phyloP scores from a whole-genome alignment of 2,888 invertebrate species.

The Torymus auratus region DNA sequence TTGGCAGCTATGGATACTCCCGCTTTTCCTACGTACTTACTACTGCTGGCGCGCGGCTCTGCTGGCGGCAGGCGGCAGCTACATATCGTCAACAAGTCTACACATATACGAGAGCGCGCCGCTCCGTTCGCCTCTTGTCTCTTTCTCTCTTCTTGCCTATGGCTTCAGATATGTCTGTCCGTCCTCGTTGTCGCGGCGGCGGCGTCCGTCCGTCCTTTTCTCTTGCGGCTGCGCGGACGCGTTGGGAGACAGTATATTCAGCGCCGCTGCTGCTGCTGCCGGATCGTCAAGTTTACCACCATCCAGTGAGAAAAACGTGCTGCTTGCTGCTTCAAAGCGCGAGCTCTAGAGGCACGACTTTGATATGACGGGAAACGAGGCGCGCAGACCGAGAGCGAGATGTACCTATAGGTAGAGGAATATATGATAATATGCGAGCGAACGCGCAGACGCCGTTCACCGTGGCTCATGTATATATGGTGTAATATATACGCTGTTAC shows the following conservation, averaged over 20 bases:
- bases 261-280: not conserved
- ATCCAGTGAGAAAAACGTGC: slow-evolving; percentile 23
- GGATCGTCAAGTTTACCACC: slow-evolving; percentile 30
- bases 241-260: not conserved
- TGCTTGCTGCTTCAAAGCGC: no score
- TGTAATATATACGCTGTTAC: no score
- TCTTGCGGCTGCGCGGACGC: slow-evolving; percentile 31
- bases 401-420: no score
- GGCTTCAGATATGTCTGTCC: not conserved
- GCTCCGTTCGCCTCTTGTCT: slow-evolving; percentile 1
- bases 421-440: no score
- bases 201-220: not conserved
- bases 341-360: no score
- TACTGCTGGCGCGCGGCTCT: not conserved
- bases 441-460: slow-evolving; percentile 36
- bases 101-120: no score
- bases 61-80: not conserved
- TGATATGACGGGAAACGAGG: no score
- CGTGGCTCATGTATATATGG: not conserved
- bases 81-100: slow-evolving; percentile 7
- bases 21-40: slow-evolving; percentile 14
- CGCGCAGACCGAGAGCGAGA: no score
- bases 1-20: slow-evolving; percentile 3
- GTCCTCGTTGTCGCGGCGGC: not conserved
- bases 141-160: slow-evolving; percentile 5